These are phyloP conservation scores for Bradypodion pumilum DNA, from an alignment of 2,797 vertebrate species.

Conservation along the genomic window DNA sequence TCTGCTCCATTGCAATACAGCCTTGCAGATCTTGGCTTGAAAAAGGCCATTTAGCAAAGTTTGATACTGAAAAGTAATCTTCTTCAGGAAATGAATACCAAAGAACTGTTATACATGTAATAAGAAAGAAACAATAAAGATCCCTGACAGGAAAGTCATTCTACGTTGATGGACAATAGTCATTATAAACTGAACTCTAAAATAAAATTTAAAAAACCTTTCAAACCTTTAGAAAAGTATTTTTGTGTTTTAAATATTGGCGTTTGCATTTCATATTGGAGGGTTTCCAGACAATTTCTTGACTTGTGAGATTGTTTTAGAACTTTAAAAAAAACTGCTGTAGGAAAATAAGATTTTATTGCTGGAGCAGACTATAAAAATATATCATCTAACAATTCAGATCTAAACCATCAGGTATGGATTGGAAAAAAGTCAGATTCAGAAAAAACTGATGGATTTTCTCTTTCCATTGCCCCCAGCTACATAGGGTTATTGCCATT, in stretches of 20 bases:
- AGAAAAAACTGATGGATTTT: constrained; percentile 51
- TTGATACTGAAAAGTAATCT: constrained; percentile 77
- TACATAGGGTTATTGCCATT: not conserved
- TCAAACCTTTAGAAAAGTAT: constrained; percentile 55
- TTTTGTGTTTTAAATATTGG: constrained; percentile 74
- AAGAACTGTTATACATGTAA: constrained; percentile 71
- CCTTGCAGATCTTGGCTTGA: constrained; percentile 62
- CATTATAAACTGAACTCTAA: constrained; percentile 69
- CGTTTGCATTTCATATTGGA: constrained; percentile 70
- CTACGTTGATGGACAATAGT: constrained; percentile 65
- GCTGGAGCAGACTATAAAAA: constrained; percentile 57
- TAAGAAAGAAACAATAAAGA: constrained; percentile 75
- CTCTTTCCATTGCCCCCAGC: constrained; percentile 32
- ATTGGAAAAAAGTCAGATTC: constrained; percentile 25
- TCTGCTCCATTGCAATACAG: constrained; percentile 54
- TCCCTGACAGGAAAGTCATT: constrained; percentile 68
- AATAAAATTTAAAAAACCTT: constrained; percentile 71
- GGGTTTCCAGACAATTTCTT: constrained; percentile 66
- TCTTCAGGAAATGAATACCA: constrained; percentile 77
- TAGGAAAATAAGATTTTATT: constrained; percentile 67
- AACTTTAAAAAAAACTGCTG: constrained; percentile 44
- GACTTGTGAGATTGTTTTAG: constrained; percentile 61
- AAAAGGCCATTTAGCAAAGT: constrained; percentile 66
- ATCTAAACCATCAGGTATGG: constrained; percentile 51
- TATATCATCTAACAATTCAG: constrained; percentile 61